Base-by-base conservation (phyloP, 2,888 invertebrate species). In the Brachylomia viminalis region DNA sequence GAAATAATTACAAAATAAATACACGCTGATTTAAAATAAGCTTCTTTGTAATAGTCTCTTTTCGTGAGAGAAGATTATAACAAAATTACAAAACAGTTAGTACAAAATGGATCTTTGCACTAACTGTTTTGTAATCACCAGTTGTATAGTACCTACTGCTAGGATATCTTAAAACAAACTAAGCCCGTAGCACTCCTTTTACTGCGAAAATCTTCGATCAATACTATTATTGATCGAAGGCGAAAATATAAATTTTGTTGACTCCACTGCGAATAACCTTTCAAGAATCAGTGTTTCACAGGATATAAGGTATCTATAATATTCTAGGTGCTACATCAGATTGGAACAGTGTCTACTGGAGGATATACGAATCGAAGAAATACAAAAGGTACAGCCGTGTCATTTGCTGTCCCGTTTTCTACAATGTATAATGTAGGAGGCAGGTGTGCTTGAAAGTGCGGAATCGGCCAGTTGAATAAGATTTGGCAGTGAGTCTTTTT, bases 381-480 rank as follows among this genome's bases (percentile, higher is more conserved):
- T 75, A 45, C 47, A 58, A 65, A 54, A 69, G 30, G 54, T 42
- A 47, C 47, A 58, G 73, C 30, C 38, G 54, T 49, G 61, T 62
- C 65, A 71, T 67, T 71, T 38, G 45, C 30, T 73, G 73, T 72
- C 38, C 77, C 67, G 72, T 77, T 81, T 82, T 78, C 68, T 58
- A 72, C 54, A 49, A 84, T 86, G 84, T 84, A 62, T 86, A 75
- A 84, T 84, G 79, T 77, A 82, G 13, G 30, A 86, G 82, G 72
- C 86, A 86, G 86, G 86, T 86, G 86, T 10, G 56, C 71, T 86
- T 72, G 74, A 72, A 78, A 80, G 72, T 67, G 56, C 33, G 33
- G 56, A 81, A 67, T 71, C 49, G 38, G 58, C n/a, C 65, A 72
- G 17, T 72, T 69, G 72, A 62, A 69, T 72, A 62, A 72, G 33